These are phyloP conservation scores for Rhincodon typus DNA, from an alignment of 2,797 vertebrate species.

Conservation along the genomic window DNA sequence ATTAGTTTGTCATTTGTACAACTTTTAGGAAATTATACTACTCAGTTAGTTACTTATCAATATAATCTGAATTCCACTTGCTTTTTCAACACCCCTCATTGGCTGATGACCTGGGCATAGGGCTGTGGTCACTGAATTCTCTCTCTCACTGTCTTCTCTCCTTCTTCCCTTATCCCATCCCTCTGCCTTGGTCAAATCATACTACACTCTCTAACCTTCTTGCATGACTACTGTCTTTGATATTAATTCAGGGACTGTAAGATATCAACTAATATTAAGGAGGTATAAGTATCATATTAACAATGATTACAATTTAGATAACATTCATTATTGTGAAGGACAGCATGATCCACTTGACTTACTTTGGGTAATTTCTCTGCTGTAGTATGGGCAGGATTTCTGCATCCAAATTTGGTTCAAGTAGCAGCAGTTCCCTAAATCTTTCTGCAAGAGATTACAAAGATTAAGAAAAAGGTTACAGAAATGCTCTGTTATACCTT, in stretches of 20 bases:
- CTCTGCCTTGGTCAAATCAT: not conserved
- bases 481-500: not conserved
- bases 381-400: slow-evolving; percentile 84
- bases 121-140: not conserved
- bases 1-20: not conserved
- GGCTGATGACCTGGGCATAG: not conserved
- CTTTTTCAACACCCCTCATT: not conserved
- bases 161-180: not conserved
- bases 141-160: too few species aligned
- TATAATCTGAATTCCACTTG: not conserved
- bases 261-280: not conserved
- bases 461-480: not conserved
- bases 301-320: not conserved
- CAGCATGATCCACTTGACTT: slow-evolving; percentile 49
- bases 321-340: not conserved
- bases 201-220: not conserved
- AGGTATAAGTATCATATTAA: not conserved
- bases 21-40: not conserved
- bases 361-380: slow-evolving; percentile 84
- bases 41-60: not conserved
- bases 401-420: slow-evolving; percentile 58
- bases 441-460: slow-evolving; percentile 63
- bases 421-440: slow-evolving; percentile 75
- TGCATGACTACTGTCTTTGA: not conserved
- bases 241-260: not conserved